Evolutionary conservation across 92 coral and sea anemone species (phyloP).

Genomic region (Heteractis magnifica): DNA sequence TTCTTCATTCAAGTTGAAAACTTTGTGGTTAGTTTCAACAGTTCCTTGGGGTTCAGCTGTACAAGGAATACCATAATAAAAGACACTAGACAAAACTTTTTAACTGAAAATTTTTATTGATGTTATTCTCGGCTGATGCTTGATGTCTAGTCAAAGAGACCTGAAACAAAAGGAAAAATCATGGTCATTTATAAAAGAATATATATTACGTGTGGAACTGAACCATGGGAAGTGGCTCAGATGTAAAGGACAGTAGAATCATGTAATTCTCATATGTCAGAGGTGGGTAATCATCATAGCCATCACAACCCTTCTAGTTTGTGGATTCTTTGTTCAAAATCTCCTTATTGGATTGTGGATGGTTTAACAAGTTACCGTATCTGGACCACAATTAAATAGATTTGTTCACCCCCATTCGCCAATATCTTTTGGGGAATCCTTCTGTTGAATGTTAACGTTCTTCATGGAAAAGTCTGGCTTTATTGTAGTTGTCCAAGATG

Average conservation of each 20-base stretch:
- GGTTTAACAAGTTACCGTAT: no score
- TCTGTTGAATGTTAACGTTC: no score
- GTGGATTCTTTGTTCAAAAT: no score
- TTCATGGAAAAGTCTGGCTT: no score
- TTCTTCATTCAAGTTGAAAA: no score
- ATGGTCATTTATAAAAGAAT: not conserved
- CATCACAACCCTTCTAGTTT: not conserved
- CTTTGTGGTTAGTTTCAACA: no score
- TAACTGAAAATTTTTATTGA: constrained; percentile 31
- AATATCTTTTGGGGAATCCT: no score
- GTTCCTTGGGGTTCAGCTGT: no score
- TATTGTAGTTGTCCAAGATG: no score
- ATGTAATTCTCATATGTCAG: constrained; percentile 80
- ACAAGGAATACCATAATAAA: not conserved
- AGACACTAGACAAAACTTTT: not conserved
- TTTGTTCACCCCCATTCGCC: no score
- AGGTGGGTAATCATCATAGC: constrained; percentile 88
- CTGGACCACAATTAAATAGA: no score
- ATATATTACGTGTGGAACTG: not conserved
- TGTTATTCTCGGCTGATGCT: constrained; percentile 10
- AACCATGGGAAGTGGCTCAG: constrained; percentile 54
- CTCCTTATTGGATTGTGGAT: no score
- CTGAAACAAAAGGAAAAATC: constrained; percentile 22
- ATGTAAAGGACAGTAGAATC: constrained; percentile 55
- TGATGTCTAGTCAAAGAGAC: constrained; percentile 57